A percentile compares a stretch with the other conserved stretches of the same genome.
Conservation (phyloP, 2,797 vertebrate genomes). For the Megaceryle alcyon region DNA sequence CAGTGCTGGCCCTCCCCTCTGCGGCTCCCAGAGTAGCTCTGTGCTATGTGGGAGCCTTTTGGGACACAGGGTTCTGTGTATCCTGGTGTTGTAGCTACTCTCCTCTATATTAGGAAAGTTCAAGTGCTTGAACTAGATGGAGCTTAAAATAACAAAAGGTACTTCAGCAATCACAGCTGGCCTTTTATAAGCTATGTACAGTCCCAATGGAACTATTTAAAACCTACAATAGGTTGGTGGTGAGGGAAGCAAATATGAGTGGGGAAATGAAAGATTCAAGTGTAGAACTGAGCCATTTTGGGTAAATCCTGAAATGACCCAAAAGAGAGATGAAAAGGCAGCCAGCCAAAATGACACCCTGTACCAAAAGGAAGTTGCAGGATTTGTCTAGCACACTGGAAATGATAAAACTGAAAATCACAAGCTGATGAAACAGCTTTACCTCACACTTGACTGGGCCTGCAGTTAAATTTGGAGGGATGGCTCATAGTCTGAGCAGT, state of each 20-base stretch:
- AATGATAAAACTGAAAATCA: conserved; percentile 30
- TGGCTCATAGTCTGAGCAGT: conserved; percentile 72
- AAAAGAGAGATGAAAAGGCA: background rate
- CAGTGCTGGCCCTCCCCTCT: background rate
- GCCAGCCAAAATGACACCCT: background rate
- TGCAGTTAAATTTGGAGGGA: conserved; percentile 68
- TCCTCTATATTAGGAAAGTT: background rate
- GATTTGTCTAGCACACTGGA: conserved; percentile 9
- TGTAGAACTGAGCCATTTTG: background rate
- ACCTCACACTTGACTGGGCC: conserved; percentile 37
- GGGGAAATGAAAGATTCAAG: background rate
- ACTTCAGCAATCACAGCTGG: background rate
- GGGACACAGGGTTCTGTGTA: background rate
- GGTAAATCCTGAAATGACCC: conserved; percentile 5
- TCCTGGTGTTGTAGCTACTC: background rate
- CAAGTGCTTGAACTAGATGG: background rate
- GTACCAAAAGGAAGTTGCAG: conserved; percentile 23
- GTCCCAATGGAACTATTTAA: background rate
- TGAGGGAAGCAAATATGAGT: conserved; percentile 1
- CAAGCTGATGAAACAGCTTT: conserved; percentile 48
- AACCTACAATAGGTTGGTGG: background rate
- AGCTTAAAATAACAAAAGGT: conserved; percentile 42
- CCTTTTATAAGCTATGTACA: background rate
- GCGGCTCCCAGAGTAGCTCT: background rate
- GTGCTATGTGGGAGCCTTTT: rapidly evolving